Conservation (phyloP, 2,888 invertebrate species). For the Eumerus sabulonum region DNA sequence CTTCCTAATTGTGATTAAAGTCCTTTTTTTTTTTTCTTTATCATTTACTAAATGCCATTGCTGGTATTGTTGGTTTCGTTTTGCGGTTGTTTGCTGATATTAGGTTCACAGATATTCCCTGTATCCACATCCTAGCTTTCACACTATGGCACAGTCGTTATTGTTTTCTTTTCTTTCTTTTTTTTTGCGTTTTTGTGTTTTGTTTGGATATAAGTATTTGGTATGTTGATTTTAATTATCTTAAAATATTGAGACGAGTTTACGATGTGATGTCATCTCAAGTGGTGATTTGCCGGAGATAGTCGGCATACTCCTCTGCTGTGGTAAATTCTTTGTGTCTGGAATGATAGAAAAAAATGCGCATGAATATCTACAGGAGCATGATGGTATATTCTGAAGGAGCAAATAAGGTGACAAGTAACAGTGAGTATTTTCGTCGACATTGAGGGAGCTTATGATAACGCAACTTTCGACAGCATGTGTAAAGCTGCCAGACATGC, state of each 20-base stretch:
- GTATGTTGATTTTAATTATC: constrained; percentile 52
- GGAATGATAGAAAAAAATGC: constrained; percentile 35
- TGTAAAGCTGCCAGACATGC: too few species aligned
- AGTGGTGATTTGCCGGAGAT: constrained; percentile 75
- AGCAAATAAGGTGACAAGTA: too few species aligned
- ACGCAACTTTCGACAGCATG: too few species aligned
- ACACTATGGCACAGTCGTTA: constrained; percentile 52
- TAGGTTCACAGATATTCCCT: constrained; percentile 17
- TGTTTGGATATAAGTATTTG: constrained; percentile 68
- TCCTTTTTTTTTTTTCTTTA: constrained; percentile 18
- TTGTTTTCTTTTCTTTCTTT: constrained; percentile 48
- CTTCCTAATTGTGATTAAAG: constrained; percentile 16
- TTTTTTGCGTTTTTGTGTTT: constrained; percentile 46
- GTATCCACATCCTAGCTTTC: constrained; percentile 16
- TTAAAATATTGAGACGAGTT: constrained; percentile 43
- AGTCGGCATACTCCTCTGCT: constrained; percentile 75
- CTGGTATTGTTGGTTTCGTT: constrained; percentile 20
- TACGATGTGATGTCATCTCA: constrained; percentile 46
- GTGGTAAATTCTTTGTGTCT: constrained; percentile 74
- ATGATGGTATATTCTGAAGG: too few species aligned
- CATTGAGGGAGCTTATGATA: too few species aligned
- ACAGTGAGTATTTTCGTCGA: too few species aligned
- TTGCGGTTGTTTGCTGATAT: background rate
- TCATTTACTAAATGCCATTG: constrained; percentile 13
- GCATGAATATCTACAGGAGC: too few species aligned